Percentiles rank a stretch among this genome's conserved stretches.
Conservation (phyloP, 37 sponge, comb jelly and placozoan species). For the Axinella damicornis region DNA sequence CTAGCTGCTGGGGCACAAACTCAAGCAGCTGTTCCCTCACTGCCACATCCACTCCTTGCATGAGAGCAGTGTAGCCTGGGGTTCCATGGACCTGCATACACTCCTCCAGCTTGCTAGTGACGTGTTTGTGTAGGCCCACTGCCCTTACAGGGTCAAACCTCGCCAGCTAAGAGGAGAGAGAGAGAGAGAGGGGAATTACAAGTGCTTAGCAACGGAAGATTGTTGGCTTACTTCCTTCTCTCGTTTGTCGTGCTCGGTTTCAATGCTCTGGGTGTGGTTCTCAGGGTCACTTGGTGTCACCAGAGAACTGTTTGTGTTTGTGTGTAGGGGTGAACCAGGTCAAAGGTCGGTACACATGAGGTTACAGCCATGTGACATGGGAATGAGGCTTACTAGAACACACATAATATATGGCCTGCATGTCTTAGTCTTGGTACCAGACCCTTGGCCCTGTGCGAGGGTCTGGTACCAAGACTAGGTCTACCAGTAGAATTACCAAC, state of each 20-base stretch:
- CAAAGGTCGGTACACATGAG: too few relatives aligned
- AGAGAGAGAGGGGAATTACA: background rate
- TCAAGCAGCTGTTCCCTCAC: slow-evolving; percentile 46
- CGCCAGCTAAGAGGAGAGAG: slow-evolving; percentile 29
- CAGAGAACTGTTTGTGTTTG: background rate
- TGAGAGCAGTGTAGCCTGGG: slow-evolving; percentile 30
- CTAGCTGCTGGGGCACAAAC: slow-evolving; percentile 34
- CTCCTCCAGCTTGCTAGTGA: slow-evolving; percentile 56
- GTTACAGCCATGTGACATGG: too few relatives aligned
- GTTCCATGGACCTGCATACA: slow-evolving; percentile 40
- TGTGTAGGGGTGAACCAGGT: too few relatives aligned
- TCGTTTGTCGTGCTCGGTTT: slow-evolving; percentile 33
- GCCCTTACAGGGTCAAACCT: slow-evolving; percentile 60
- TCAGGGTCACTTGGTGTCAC: background rate
- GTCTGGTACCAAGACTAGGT: too few relatives aligned
- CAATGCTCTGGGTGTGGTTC: background rate
- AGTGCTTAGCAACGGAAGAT: background rate
- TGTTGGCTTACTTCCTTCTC: slow-evolving; percentile 3
- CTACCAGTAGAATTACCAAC: too few relatives aligned
- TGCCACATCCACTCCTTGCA: slow-evolving; percentile 31
- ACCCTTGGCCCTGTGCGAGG: too few relatives aligned
- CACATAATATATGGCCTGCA: too few relatives aligned
- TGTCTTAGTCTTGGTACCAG: too few relatives aligned
- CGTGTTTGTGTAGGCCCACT: slow-evolving; percentile 38
- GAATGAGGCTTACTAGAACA: too few relatives aligned